A percentile compares a stretch with the other conserved stretches of the same genome.
phyloP scores from a whole-genome alignment of 2,113 vertebrate species.

The Platichthys flesus region DNA sequence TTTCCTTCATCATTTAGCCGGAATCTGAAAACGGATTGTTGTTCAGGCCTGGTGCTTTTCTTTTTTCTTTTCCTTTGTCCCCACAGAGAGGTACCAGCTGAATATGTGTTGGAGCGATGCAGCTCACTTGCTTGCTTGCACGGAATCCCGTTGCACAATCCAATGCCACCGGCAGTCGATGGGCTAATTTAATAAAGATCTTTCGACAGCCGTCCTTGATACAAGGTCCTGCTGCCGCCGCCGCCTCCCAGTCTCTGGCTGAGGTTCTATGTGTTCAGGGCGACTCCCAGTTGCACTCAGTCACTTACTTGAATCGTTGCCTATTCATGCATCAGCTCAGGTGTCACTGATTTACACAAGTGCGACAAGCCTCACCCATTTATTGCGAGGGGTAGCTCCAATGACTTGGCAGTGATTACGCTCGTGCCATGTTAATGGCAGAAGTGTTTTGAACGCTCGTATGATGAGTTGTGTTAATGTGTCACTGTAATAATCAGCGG shows the following conservation, averaged over 20 bases:
- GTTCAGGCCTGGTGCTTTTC: neutral
- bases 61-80: neutral
- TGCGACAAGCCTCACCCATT: conserved; percentile 7
- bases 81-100: neutral
- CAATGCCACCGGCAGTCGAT: conserved; percentile 1
- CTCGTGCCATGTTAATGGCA: conserved; percentile 7
- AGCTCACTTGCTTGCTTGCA: neutral
- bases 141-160: conserved; percentile 9
- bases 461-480: conserved; percentile 4
- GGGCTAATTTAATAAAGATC: conserved; percentile 32
- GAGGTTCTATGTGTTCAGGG: conserved; percentile 21
- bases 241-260: neutral
- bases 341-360: conserved; percentile 46
- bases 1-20: too few relatives aligned
- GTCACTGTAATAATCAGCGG: neutral
- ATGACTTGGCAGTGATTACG: conserved; percentile 30
- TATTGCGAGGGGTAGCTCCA: conserved; percentile 40
- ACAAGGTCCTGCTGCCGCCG: neutral
- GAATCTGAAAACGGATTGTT: neutral
- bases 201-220: conserved; percentile 13
- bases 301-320: conserved; percentile 19
- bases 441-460: neutral
- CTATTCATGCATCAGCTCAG: conserved; percentile 49
- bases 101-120: neutral
- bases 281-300: neutral